Evolutionary conservation across 2,888 invertebrate species (phyloP).

Genomic region (Drosophila anomalata): DNA sequence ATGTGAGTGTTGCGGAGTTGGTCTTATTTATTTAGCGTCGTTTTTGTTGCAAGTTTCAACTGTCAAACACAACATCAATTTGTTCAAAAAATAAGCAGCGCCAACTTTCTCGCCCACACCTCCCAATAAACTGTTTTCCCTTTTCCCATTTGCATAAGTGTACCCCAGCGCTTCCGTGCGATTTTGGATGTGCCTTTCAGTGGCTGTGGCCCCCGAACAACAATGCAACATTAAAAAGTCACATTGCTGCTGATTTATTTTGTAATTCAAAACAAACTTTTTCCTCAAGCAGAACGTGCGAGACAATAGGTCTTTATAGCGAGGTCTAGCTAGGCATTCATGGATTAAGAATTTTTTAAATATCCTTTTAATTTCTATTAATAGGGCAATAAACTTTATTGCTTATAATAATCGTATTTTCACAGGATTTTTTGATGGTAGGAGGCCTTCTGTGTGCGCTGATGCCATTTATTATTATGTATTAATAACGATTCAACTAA

Average conservation of each 20-base stretch:
- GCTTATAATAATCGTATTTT: background rate
- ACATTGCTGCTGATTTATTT: slow-evolving; percentile 79
- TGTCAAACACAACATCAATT: slow-evolving; percentile 81
- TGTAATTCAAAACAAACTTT: slow-evolving; percentile 73
- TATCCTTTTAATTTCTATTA: background rate
- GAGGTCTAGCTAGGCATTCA: slow-evolving; percentile 28
- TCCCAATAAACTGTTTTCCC: slow-evolving; percentile 67
- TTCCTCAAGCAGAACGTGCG: slow-evolving; percentile 63
- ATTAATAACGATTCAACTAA: slow-evolving; percentile 35
- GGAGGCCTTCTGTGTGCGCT: background rate
- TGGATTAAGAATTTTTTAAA: slow-evolving; percentile 15
- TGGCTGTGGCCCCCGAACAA: slow-evolving; percentile 46
- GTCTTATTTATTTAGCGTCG: slow-evolving; percentile 65
- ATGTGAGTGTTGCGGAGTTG: slow-evolving; percentile 21
- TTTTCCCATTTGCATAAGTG: slow-evolving; percentile 41
- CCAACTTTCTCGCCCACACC: slow-evolving; percentile 65
- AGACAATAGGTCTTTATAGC: slow-evolving; percentile 68
- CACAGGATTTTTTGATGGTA: background rate
- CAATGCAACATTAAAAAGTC: slow-evolving; percentile 77
- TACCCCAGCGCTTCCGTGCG: slow-evolving; percentile 13
- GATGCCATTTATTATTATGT: slow-evolving; percentile 30
- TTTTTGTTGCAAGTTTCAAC: slow-evolving; percentile 53
- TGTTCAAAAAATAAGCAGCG: slow-evolving; percentile 76
- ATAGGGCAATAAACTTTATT: background rate
- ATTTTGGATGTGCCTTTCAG: slow-evolving; percentile 12